phyloP scores from a whole-genome alignment of 2,888 invertebrate genomes.

The Ptycholaimellus sp. region DNA sequence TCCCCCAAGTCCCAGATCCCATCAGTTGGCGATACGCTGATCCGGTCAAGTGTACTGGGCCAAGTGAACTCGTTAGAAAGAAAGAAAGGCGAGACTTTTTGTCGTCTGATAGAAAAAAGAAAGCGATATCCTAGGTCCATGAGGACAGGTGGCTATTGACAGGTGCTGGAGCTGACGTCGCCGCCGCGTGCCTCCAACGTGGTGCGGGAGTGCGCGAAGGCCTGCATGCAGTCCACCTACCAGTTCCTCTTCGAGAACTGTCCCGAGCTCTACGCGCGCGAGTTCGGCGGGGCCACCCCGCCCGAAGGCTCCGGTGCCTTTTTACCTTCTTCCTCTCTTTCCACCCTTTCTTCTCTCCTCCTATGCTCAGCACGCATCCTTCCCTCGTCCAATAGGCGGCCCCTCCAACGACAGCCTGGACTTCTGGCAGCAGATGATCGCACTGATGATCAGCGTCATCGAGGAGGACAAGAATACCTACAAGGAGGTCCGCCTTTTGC shows the following conservation, averaged over 20 bases:
- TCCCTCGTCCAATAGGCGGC: too few relatives aligned
- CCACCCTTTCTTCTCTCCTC: too few relatives aligned
- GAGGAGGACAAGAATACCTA: constrained; percentile 97
- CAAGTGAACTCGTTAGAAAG: too few relatives aligned
- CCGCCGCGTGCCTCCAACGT: constrained; percentile 94
- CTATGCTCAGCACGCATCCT: too few relatives aligned
- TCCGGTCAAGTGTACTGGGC: too few relatives aligned
- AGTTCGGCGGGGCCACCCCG: neutral
- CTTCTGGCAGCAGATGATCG: constrained; percentile 93
- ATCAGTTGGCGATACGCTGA: too few relatives aligned
- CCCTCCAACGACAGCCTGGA: constrained; percentile 61
- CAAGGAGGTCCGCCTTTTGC: too few relatives aligned
- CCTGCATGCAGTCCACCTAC: constrained; percentile 91
- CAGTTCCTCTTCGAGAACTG: constrained; percentile 98
- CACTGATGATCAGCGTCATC: constrained; percentile 85
- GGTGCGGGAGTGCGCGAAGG: constrained; percentile 95
- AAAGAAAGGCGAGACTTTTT: too few relatives aligned
- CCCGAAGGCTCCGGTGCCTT: too few relatives aligned
- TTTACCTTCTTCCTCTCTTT: too few relatives aligned
- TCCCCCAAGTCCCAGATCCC: too few relatives aligned
- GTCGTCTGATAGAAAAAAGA: neutral
- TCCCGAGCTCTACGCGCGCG: constrained; percentile 44
- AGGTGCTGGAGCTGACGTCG: constrained; percentile 90
- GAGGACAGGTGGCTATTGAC: constrained; percentile 9
- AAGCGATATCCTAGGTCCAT: neutral